Percentiles rank a stretch among this genome's conserved stretches.
These are phyloP conservation scores for Echeneis naucrates DNA, from an alignment of 2,797 vertebrate genomes.

Conservation along the genomic window DNA sequence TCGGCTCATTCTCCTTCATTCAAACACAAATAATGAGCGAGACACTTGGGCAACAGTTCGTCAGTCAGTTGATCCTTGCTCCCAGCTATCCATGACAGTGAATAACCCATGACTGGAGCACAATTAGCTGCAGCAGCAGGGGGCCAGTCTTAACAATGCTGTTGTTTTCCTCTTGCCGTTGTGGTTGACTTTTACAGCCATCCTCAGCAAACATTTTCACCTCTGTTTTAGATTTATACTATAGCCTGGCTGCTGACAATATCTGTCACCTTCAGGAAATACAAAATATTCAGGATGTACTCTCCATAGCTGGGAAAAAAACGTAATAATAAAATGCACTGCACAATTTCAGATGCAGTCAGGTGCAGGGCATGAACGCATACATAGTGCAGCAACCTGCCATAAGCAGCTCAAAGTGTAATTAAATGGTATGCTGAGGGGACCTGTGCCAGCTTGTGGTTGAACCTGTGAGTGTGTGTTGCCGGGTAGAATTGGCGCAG, in stretches of 20 bases:
- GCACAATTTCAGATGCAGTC: slow-evolving; percentile 35
- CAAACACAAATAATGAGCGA: slow-evolving; percentile 41
- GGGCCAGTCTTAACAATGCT: slow-evolving; percentile 74
- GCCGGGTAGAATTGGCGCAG: slow-evolving; percentile 67
- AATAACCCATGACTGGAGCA: slow-evolving; percentile 68
- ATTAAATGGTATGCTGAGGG: slow-evolving; percentile 48
- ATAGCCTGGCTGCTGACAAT: slow-evolving; percentile 6
- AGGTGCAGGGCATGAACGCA: slow-evolving; percentile 58
- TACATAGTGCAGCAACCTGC: slow-evolving; percentile 61
- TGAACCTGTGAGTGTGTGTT: slow-evolving; percentile 62
- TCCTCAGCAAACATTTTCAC: slow-evolving; percentile 65
- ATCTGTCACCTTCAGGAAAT: slow-evolving; percentile 15
- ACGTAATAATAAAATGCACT: slow-evolving; percentile 1
- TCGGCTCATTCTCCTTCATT: slow-evolving; percentile 45
- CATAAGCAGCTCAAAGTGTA: slow-evolving; percentile 28
- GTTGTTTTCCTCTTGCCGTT: slow-evolving; percentile 79
- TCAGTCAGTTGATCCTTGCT: slow-evolving; percentile 50
- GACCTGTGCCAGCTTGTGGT: slow-evolving; percentile 66
- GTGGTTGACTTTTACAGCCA: slow-evolving; percentile 74
- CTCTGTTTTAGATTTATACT: slow-evolving; percentile 62
- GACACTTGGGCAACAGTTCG: slow-evolving; percentile 42
- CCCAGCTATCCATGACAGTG: slow-evolving; percentile 58
- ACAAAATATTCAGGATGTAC: slow-evolving; percentile 25
- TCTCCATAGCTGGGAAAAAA: slow-evolving; percentile 13
- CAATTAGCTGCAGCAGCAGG: slow-evolving; percentile 79